phyloP scores from a whole-genome alignment of 1,140 invertebrate species.

The Pollicipes pollicipes region DNA sequence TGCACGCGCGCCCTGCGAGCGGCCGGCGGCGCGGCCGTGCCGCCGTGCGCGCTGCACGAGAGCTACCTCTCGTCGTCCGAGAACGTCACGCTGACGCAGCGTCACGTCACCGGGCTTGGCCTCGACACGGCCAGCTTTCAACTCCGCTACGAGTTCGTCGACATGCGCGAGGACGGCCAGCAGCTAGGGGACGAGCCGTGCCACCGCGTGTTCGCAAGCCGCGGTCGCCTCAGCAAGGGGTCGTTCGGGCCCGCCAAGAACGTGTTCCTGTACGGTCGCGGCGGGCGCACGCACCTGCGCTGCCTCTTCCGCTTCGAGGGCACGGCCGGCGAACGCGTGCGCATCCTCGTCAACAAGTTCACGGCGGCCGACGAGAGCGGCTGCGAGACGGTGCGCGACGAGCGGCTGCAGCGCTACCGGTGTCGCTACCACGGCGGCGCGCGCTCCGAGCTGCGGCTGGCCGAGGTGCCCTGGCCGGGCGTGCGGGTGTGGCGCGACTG shows the following conservation, averaged over 20 bases:
- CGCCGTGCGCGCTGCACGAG: constrained; percentile 51
- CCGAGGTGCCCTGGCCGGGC: constrained; percentile 52
- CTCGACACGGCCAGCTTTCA: constrained; percentile 56
- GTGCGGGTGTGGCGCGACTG: constrained; percentile 46
- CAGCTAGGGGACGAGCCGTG: constrained; percentile 20
- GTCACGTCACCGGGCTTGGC: constrained; percentile 59
- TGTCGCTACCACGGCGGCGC: background rate
- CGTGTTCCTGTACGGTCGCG: constrained; percentile 61
- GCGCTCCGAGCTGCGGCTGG: constrained; percentile 33
- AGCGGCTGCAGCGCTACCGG: background rate
- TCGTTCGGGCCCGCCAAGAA: constrained; percentile 51
- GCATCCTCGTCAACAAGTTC: background rate
- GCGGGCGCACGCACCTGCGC: constrained; percentile 50
- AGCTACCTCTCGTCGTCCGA: constrained; percentile 54
- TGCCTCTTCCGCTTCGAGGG: constrained; percentile 47
- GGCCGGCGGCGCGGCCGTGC: constrained; percentile 49
- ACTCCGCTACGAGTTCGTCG: constrained; percentile 62
- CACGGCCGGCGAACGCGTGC: background rate
- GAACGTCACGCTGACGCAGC: constrained; percentile 49
- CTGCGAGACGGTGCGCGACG: background rate
- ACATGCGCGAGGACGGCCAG: constrained; percentile 53
- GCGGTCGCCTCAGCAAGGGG: constrained; percentile 13
- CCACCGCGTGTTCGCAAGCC: constrained; percentile 16
- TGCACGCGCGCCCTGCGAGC: constrained; percentile 27
- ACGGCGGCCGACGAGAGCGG: background rate